Evolutionary conservation across 64 coral and sea anemone species (phyloP), one percentile per base, ranked within the genome.

Genomic region (Porites lutea): DNA sequence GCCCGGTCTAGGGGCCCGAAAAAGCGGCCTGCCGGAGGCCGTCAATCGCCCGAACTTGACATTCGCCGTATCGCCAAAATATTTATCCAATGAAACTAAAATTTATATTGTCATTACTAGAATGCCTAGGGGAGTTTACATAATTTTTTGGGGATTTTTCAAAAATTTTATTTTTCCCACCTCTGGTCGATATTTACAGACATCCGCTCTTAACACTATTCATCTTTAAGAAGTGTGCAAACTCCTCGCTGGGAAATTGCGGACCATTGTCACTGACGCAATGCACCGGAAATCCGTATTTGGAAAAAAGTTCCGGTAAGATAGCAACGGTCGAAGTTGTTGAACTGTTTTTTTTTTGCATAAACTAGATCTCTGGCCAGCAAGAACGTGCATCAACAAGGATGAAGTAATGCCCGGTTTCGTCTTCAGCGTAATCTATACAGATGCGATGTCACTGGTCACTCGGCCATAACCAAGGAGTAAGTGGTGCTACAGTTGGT

Each of bases 201-300:
- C n/a, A n/a, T n/a, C n/a, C n/a, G n/a, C n/a, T n/a, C 63, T 71
- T 90, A n/a, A 90, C 62, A 9, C 76, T 65, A 58, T 91, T 91
- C 4, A 50, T 68, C 73, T 89, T 89, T 18, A 88, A 53, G 71
- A 88, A 88, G 19, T 48, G 48, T 6, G 68, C 71, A 57, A 88
- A 88, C 21, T 65, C 64, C 43, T 77, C 57, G 2, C 87, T 50
- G 52, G 72, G 23, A 52, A 89, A 89, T 58, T 89, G 27, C 1
- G 27, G 27, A 37, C 27, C 27, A 37, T 37, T 37, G 27, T 37
- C 27, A 37, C 27, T 37, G 19, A 88, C 86, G 59, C 70, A 88
- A 9, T 88, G 86, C 15, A 62, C 54, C 3, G 70, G 22, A 13
- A 88, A 55, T 13, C 52, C 52, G 47, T 75, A 82, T 51, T 67